Conservation (phyloP, 92 coral and sea anemone genomes). For the Phenganax stokvisi region DNA sequence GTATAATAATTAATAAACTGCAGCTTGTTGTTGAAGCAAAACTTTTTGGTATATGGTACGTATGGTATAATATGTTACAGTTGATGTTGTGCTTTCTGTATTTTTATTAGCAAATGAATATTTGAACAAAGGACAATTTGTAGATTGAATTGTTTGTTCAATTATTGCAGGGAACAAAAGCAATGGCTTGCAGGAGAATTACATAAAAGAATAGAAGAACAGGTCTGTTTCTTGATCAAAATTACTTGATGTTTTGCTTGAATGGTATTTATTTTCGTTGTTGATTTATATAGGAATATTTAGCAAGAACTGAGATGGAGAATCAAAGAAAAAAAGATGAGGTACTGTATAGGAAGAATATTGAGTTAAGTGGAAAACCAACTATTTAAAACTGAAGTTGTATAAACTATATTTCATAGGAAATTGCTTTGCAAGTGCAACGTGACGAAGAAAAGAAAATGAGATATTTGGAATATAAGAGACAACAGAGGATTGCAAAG, state of each 20-base stretch:
- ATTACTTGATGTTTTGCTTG: not conserved
- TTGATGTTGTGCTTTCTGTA: no score
- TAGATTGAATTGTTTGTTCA: not conserved
- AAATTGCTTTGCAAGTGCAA: conserved; percentile 34
- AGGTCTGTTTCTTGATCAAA: conserved; percentile 44
- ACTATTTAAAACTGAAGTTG: not conserved
- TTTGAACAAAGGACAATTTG: no score
- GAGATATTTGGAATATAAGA: conserved; percentile 56
- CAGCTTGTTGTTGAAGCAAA: not conserved
- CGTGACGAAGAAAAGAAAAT: conserved; percentile 14
- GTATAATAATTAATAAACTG: not conserved
- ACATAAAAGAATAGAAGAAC: conserved; percentile 64
- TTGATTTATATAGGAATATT: conserved; percentile 44
- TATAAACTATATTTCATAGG: not conserved
- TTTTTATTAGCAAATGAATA: no score
- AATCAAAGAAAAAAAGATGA: conserved; percentile 42
- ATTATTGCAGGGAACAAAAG: conserved; percentile 61
- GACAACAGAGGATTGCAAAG: conserved; percentile 62
- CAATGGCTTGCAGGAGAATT: conserved; percentile 91
- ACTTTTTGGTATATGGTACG: no score
- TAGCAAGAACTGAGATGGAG: conserved; percentile 30
- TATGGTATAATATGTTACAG: no score
- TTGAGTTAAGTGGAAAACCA: no score
- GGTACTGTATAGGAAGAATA: conserved; percentile 10
- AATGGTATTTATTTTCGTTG: not conserved